phyloP scores from a whole-genome alignment of 2,888 invertebrate genomes.

The Tipula lateralis region DNA sequence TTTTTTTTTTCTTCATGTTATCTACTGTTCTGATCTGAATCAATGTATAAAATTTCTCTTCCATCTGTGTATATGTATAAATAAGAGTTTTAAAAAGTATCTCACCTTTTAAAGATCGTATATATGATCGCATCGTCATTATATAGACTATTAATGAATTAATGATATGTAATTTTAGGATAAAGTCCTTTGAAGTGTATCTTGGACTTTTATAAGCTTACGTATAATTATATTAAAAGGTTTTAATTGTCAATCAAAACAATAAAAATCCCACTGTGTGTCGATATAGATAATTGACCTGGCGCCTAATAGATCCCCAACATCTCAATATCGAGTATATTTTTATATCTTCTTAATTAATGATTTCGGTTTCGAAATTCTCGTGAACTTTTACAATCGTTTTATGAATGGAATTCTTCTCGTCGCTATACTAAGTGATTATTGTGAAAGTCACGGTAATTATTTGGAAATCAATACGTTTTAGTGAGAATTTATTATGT shows the following conservation, averaged over 20 bases:
- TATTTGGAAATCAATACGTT: slow-evolving; percentile 19
- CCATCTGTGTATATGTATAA: no score
- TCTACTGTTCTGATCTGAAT: not conserved
- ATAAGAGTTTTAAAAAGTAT: not conserved
- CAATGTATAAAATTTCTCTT: not conserved
- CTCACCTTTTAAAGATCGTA: not conserved
- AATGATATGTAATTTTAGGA: slow-evolving; percentile 11
- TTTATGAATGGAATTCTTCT: slow-evolving; percentile 15
- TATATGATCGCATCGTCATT: slow-evolving; percentile 3
- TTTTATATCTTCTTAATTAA: not conserved
- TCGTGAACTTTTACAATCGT: not conserved
- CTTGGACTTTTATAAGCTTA: not conserved
- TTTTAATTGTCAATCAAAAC: slow-evolving; percentile 24
- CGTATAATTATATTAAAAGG: slow-evolving; percentile 2
- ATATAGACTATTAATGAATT: not conserved
- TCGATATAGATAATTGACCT: not conserved
- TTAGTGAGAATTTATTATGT: not conserved
- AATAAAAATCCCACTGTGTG: not conserved
- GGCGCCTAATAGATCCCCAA: not conserved
- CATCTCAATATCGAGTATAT: not conserved
- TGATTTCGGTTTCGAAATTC: not conserved
- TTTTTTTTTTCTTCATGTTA: not conserved
- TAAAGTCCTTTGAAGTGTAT: not conserved
- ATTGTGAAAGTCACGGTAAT: slow-evolving; percentile 24
- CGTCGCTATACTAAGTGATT: not conserved